Percentiles rank a stretch among this genome's conserved stretches.
These are phyloP conservation scores for Gobiocypris rarus DNA, from an alignment of 2,113 vertebrate species.

Conservation along the genomic window DNA sequence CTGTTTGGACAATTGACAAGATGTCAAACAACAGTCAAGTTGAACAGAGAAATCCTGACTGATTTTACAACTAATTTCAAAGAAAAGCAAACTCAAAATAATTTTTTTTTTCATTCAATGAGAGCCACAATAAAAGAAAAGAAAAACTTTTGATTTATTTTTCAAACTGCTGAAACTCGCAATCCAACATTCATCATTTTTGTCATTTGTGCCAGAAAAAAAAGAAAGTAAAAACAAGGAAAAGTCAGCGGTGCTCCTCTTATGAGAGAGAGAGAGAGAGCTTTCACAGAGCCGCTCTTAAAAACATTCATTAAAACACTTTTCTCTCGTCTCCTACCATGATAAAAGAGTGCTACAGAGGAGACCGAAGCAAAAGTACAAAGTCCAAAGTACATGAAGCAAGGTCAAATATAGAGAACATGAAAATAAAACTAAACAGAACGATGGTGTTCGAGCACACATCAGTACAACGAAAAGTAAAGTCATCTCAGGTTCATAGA, in stretches of 20 bases:
- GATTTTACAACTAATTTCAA: slow-evolving; percentile 62
- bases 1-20: slow-evolving; percentile 75
- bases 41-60: slow-evolving; percentile 75
- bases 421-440: slow-evolving; percentile 55
- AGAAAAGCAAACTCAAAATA: slow-evolving; percentile 75
- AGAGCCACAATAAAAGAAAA: slow-evolving; percentile 69
- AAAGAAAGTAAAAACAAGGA: slow-evolving; percentile 74
- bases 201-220: slow-evolving; percentile 90
- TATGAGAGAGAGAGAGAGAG: slow-evolving; percentile 80
- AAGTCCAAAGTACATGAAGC: slow-evolving; percentile 86
- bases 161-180: slow-evolving; percentile 61
- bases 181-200: slow-evolving; percentile 87
- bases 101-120: slow-evolving; percentile 77
- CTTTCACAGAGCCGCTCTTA: slow-evolving; percentile 79
- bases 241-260: slow-evolving; percentile 89
- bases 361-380: slow-evolving; percentile 71
- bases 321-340: slow-evolving; percentile 69
- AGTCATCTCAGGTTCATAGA: slow-evolving; percentile 56
- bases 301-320: slow-evolving; percentile 75
- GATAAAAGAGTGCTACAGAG: slow-evolving; percentile 92
- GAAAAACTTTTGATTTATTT: slow-evolving; percentile 51
- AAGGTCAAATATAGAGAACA: slow-evolving; percentile 80
- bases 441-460: slow-evolving; percentile 16
- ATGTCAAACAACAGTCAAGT: slow-evolving; percentile 73
- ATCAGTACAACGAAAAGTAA: slow-evolving; percentile 28